These are phyloP conservation scores for Leucopternis melanops DNA, from an alignment of 2,113 vertebrate genomes.

Conservation along the genomic window DNA sequence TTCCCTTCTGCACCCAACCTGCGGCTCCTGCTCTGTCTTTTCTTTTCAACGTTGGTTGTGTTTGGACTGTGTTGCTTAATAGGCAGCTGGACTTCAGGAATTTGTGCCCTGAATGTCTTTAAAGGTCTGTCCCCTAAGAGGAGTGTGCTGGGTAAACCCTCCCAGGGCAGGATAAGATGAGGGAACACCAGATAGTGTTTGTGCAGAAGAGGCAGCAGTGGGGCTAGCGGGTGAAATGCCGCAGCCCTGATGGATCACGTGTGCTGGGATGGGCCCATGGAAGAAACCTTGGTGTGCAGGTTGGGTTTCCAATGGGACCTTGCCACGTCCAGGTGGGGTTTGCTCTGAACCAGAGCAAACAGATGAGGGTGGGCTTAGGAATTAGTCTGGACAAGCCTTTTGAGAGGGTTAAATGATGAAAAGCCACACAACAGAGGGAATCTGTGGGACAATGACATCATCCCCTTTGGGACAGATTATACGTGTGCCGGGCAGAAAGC, in stretches of 20 bases:
- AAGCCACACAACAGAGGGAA: not conserved
- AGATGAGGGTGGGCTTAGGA: not conserved
- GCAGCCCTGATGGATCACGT: not conserved
- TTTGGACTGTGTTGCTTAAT: not conserved
- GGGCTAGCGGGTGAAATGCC: fast-evolving
- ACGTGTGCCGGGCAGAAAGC: not conserved
- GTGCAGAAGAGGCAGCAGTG: not conserved
- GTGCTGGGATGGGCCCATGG: not conserved
- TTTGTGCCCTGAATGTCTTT: not conserved
- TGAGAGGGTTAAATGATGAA: not conserved
- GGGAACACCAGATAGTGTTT: fast-evolving
- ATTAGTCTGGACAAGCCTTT: not conserved
- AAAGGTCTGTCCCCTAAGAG: not conserved
- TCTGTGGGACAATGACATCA: not conserved
- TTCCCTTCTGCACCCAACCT: not conserved
- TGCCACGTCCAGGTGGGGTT: not conserved
- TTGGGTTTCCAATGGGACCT: not conserved
- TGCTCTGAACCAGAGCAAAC: not conserved
- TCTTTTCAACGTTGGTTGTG: not conserved
- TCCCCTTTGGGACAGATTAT: not conserved
- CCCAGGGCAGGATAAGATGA: not conserved
- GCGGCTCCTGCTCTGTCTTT: not conserved
- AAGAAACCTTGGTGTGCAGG: fast-evolving
- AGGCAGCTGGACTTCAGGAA: not conserved
- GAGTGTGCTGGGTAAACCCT: not conserved